phyloP scores from a whole-genome alignment of 2,888 invertebrate species.

The Papilio elwesi region DNA sequence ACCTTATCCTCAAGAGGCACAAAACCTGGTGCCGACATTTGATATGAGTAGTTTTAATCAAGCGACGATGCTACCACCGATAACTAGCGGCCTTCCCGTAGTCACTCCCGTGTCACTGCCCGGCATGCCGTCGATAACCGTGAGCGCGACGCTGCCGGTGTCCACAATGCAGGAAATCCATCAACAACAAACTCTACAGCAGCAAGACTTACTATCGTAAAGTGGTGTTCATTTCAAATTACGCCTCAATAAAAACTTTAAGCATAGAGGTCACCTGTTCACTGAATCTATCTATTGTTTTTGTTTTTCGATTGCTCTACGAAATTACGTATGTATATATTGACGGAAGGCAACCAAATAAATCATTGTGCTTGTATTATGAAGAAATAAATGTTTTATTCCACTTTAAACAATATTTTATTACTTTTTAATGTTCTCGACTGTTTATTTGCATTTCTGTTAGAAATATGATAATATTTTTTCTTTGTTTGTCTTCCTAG shows the following conservation, averaged over 20 bases:
- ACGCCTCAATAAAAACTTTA: conserved; percentile 53
- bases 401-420: conserved; percentile 34
- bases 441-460: conserved; percentile 17
- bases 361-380: conserved; percentile 55
- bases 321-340: conserved; percentile 35
- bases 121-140: conserved; percentile 92
- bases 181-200: conserved; percentile 74
- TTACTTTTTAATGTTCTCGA: conserved; percentile 20
- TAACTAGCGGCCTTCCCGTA: conserved; percentile 74
- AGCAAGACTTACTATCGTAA: conserved; percentile 77
- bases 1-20: conserved; percentile 50
- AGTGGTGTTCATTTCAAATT: conserved; percentile 45
- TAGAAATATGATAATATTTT: conserved; percentile 11
- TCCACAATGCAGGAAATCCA: conserved; percentile 84
- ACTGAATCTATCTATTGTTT: conserved; percentile 56
- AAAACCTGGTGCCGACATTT: conserved; percentile 73
- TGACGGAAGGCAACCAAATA: conserved; percentile 44
- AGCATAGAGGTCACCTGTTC: conserved; percentile 52
- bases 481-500: conserved; percentile 38
- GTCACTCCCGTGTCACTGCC: conserved; percentile 89
- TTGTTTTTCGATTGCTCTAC: conserved; percentile 41
- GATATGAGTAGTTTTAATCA: conserved; percentile 73
- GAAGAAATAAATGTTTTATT: conserved; percentile 44
- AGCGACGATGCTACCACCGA: conserved; percentile 65
- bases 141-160: conserved; percentile 88